These are phyloP conservation scores for Thalassoma bifasciatum DNA, from an alignment of 2,113 vertebrate species.

Conservation along the genomic window DNA sequence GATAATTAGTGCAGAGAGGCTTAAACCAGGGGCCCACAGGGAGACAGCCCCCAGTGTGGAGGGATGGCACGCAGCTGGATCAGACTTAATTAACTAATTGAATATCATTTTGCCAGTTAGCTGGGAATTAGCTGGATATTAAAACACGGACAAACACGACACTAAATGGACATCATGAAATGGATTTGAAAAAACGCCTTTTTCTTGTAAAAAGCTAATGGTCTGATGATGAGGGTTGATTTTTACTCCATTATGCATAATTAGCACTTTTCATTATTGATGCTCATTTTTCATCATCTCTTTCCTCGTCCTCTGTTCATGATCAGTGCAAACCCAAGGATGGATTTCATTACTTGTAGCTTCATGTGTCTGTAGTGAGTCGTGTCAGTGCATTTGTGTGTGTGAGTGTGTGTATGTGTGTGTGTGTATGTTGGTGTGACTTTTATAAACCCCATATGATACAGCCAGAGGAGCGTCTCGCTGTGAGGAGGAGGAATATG, in stretches of 20 bases:
- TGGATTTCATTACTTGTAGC: neutral
- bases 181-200: constrained; percentile 68
- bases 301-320: constrained; percentile 1
- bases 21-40: constrained; percentile 76
- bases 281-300: constrained; percentile 15
- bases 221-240: constrained; percentile 55
- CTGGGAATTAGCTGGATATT: constrained; percentile 83
- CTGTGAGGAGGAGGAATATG: constrained; percentile 62
- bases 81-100: constrained; percentile 86
- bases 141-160: constrained; percentile 80
- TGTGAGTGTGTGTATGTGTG: constrained; percentile 9
- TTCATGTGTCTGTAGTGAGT: neutral
- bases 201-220: constrained; percentile 58
- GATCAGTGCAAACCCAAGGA: neutral
- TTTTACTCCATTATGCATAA: constrained; percentile 51
- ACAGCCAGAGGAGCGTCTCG: constrained; percentile 53
- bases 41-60: constrained; percentile 78
- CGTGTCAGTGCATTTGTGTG: neutral
- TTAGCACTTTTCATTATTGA: constrained; percentile 30
- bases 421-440: constrained; percentile 37
- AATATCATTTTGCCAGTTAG: constrained; percentile 83
- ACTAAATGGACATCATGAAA: constrained; percentile 66
- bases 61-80: constrained; percentile 85
- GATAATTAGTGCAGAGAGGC: constrained; percentile 80
- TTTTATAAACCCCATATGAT: constrained; percentile 65